phyloP scores from a whole-genome alignment of 2,888 invertebrate genomes.

The Gortyna flavago region DNA sequence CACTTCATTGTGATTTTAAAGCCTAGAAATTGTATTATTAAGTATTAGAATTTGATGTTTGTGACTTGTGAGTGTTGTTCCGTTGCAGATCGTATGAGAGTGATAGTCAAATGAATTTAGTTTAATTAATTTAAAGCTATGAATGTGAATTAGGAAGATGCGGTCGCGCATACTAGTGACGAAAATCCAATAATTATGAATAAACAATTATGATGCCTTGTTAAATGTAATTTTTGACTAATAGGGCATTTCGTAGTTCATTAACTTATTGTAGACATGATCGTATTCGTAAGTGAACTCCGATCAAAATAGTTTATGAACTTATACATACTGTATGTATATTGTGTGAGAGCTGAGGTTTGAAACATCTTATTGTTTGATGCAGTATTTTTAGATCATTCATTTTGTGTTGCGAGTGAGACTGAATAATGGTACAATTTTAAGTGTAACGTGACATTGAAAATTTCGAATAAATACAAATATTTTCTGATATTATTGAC shows the following conservation, averaged over 20 bases:
- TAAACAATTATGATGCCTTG: conserved; percentile 87
- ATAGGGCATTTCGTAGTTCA: conserved; percentile 89
- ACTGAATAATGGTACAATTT: conserved; percentile 89
- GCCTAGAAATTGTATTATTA: conserved; percentile 89
- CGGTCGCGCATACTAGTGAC: conserved; percentile 90
- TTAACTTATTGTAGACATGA: conserved; percentile 88
- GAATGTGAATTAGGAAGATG: conserved; percentile 89
- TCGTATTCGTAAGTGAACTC: conserved; percentile 84
- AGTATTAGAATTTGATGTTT: conserved; percentile 89
- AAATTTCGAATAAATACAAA: conserved; percentile 71
- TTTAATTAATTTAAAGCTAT: conserved; percentile 88
- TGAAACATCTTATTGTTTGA: conserved; percentile 81
- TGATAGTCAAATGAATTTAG: conserved; percentile 89
- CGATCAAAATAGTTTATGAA: conserved; percentile 86
- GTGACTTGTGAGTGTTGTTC: conserved; percentile 84
- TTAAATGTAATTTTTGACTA: conserved; percentile 87
- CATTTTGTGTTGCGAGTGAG: conserved; percentile 87
- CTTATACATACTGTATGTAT: conserved; percentile 75
- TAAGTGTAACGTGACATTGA: conserved; percentile 80
- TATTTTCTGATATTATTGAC: conserved; percentile 85
- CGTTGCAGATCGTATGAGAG: conserved; percentile 84
- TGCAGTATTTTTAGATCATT: conserved; percentile 88
- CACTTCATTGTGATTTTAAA: conserved; percentile 88
- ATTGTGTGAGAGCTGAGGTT: conserved; percentile 74
- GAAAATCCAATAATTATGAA: conserved; percentile 90